Conservation (phyloP, 2,797 vertebrate species). For the Acrossocheilus wenchowensis region DNA sequence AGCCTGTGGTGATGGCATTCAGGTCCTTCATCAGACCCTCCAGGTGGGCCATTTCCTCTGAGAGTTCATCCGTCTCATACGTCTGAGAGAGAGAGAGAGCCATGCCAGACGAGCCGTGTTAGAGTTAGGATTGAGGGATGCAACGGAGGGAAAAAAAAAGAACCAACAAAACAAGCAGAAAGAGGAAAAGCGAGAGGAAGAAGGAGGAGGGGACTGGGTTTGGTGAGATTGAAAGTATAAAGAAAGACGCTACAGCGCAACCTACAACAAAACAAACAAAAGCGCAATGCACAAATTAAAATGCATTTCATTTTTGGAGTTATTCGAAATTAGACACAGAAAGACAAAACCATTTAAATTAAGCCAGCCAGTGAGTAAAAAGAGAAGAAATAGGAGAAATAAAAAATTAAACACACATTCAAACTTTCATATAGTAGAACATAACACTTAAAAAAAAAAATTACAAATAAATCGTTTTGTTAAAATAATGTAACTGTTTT, state of each 20-base stretch:
- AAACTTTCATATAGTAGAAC: background rate
- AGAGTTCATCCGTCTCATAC: conserved; percentile 96
- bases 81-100: conserved; percentile 75
- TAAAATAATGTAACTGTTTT: background rate
- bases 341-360: conserved; percentile 25
- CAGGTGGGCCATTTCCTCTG: conserved; percentile 99
- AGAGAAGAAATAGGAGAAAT: background rate
- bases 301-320: conserved; percentile 29
- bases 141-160: conserved; percentile 44
- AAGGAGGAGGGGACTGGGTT: background rate
- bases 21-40: conserved; percentile 99
- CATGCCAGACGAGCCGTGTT: conserved; percentile 53
- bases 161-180: background rate
- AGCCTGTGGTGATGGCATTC: conserved; percentile 97
- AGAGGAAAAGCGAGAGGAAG: background rate
- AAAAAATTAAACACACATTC: conserved; percentile 2
- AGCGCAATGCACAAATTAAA: background rate
- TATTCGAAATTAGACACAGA: conserved; percentile 21
- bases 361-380: conserved; percentile 2
- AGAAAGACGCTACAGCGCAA: conserved; percentile 22
- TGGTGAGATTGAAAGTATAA: background rate
- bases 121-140: conserved; percentile 69
- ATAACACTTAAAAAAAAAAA: background rate
- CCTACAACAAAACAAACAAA: conserved; percentile 11
- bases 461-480: too few species aligned